These are phyloP conservation scores for Pomatostomus ruficeps DNA, from an alignment of 2,113 vertebrate genomes.

Conservation along the genomic window DNA sequence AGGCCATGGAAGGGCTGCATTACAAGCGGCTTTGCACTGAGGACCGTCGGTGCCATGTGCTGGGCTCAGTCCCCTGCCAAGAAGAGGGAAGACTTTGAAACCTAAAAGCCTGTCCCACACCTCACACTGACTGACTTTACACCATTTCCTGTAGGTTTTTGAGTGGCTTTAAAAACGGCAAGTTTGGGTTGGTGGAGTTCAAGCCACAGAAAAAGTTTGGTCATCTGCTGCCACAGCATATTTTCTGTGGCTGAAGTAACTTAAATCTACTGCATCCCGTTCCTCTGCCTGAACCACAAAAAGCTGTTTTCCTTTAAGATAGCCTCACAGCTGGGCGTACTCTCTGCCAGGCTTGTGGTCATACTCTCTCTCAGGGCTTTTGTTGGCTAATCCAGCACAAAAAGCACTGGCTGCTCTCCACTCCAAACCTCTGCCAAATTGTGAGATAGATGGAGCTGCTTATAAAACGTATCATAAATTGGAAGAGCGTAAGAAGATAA, in stretches of 20 bases:
- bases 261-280: neutral
- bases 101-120: neutral
- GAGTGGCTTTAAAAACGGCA: neutral
- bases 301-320: neutral
- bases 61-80: neutral
- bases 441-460: neutral
- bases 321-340: neutral
- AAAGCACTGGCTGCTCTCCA: neutral
- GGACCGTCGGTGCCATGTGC: neutral
- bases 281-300: neutral
- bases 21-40: neutral
- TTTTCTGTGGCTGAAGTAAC: neutral
- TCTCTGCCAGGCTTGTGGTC: neutral
- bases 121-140: neutral
- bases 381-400: neutral
- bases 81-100: neutral
- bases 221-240: neutral
- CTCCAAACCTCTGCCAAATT: neutral
- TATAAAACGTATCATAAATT: neutral
- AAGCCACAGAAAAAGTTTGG: neutral
- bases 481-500: neutral
- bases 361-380: neutral
- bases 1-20: neutral
- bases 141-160: neutral
- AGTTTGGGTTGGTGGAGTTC: neutral